Conservation (phyloP, 2,113 vertebrate species). For the Ophiodon elongatus region DNA sequence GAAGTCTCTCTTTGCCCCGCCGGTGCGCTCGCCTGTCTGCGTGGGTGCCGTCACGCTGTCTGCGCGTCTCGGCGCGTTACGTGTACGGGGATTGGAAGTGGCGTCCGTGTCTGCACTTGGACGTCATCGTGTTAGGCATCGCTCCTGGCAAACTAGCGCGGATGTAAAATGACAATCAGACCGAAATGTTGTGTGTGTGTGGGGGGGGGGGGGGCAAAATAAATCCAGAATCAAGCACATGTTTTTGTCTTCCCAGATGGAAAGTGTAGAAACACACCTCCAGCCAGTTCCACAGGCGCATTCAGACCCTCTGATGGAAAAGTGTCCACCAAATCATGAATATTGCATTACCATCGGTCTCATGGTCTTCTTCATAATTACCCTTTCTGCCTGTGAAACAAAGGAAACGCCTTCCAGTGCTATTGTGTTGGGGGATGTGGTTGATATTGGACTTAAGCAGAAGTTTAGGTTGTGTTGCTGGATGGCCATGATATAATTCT, state of each 20-base stretch:
- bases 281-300: not conserved
- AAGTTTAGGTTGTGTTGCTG: not conserved
- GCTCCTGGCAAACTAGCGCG: conserved; percentile 25
- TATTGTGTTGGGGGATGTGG: too few relatives aligned
- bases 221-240: not conserved
- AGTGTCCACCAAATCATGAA: not conserved
- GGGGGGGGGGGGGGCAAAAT: too few relatives aligned
- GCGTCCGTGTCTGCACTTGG: conserved; percentile 35
- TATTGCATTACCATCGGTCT: not conserved
- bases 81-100: conserved; percentile 45
- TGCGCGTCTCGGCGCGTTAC: conserved; percentile 51
- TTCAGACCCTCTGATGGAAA: not conserved
- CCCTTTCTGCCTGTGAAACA: too few relatives aligned
- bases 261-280: not conserved
- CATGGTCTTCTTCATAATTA: too few relatives aligned
- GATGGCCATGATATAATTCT: too few relatives aligned
- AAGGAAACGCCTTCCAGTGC: too few relatives aligned
- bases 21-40: conserved; percentile 28
- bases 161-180: conserved; percentile 15
- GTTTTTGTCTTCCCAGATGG: conserved; percentile 11
- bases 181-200: not conserved
- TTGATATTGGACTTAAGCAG: not conserved
- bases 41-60: conserved; percentile 43
- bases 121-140: conserved; percentile 28
- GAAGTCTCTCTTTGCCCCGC: conserved; percentile 36